phyloP scores from a whole-genome alignment of 2,797 vertebrate genomes.

The Neosilurus hyrtlii region DNA sequence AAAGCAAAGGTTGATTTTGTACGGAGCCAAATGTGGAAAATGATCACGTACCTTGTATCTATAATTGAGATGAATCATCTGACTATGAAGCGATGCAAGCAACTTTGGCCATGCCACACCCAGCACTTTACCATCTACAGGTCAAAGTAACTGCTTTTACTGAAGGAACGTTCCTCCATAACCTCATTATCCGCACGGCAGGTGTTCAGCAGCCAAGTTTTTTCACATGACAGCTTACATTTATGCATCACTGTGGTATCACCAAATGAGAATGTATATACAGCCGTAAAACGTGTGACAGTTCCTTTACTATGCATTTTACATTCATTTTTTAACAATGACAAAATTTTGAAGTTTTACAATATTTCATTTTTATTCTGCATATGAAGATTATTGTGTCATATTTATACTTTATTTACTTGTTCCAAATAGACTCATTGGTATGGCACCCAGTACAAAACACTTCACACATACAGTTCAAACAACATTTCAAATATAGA shows the following conservation, averaged over 20 bases:
- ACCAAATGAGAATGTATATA: not conserved
- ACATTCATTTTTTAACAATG: not conserved
- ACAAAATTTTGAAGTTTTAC: not conserved
- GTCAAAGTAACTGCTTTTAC: slow-evolving; percentile 42
- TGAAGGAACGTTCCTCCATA: slow-evolving; percentile 23
- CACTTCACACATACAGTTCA: slow-evolving; percentile 24
- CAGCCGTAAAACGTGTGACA: not conserved
- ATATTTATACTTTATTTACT: slow-evolving; percentile 31
- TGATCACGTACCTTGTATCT: slow-evolving; percentile 44
- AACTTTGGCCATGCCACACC: slow-evolving; percentile 46
- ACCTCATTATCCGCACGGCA: slow-evolving; percentile 28
- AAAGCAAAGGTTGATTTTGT: slow-evolving; percentile 47
- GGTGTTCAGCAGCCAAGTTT: slow-evolving; percentile 25
- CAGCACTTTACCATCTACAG: slow-evolving; percentile 29
- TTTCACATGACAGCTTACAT: slow-evolving; percentile 38
- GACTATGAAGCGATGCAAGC: slow-evolving; percentile 27
- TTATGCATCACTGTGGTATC: slow-evolving; percentile 23
- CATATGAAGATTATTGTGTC: not conserved
- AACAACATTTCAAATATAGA: slow-evolving; percentile 31
- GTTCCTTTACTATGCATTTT: not conserved
- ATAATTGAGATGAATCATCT: slow-evolving; percentile 53
- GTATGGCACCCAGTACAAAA: slow-evolving; percentile 36
- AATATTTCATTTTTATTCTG: slow-evolving; percentile 6
- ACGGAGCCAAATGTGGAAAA: slow-evolving; percentile 25
- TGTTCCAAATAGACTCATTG: slow-evolving; percentile 26